phyloP scores from a whole-genome alignment of 2,113 vertebrate genomes.

The Gallinago undulata region DNA sequence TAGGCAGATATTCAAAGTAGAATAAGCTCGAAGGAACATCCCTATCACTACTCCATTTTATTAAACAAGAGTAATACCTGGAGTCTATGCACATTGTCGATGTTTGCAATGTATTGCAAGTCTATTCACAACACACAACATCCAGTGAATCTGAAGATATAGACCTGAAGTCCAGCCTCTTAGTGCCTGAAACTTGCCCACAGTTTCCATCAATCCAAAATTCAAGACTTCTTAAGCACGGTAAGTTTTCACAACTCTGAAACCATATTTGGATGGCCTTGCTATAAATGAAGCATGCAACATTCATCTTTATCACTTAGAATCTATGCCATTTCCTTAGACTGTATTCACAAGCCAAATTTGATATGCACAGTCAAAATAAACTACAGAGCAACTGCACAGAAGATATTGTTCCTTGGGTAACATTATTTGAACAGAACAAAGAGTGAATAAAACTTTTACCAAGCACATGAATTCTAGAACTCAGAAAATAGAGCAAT shows the following conservation, averaged over 20 bases:
- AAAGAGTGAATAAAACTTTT: not conserved
- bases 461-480: not conserved
- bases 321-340: constrained; percentile 8
- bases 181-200: not conserved
- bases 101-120: not conserved
- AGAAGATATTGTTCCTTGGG: not conserved
- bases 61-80: not conserved
- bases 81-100: not conserved
- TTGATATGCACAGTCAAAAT: not conserved
- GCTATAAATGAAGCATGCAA: not conserved
- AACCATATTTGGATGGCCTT: constrained; percentile 8
- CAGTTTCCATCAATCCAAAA: not conserved
- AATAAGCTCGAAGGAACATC: not conserved
- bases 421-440: not conserved
- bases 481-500: not conserved
- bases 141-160: not conserved
- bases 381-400: not conserved
- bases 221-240: not conserved
- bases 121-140: not conserved
- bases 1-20: not conserved
- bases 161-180: not conserved
- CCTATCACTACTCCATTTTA: not conserved
- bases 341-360: not conserved
- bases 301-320: not conserved
- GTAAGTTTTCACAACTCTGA: not conserved